Evolutionary conservation across 2,888 invertebrate species (phyloP).

Genomic region (Hydroisotoma schaefferi): DNA sequence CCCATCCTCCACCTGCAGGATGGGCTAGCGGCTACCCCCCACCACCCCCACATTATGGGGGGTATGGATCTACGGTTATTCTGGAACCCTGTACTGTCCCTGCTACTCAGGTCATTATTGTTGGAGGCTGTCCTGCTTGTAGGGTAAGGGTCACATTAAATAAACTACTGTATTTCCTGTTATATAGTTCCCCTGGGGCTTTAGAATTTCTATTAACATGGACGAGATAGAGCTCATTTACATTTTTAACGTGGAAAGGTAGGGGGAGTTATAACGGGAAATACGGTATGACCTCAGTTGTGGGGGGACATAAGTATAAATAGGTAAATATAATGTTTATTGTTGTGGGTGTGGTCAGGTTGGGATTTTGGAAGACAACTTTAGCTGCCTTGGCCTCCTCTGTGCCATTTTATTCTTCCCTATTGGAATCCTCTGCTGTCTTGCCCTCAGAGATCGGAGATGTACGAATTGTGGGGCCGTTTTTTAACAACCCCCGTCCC

Average conservation of each 20-base stretch:
- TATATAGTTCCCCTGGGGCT: no score
- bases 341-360: constrained; percentile 58
- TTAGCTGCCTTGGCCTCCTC: constrained; percentile 74
- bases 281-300: no score
- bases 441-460: constrained; percentile 75
- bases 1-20: constrained; percentile 19
- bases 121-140: constrained; percentile 85
- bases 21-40: constrained; percentile 20
- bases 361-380: constrained; percentile 81
- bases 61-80: constrained; percentile 38
- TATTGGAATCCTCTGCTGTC: constrained; percentile 78
- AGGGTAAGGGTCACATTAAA: constrained; percentile 62
- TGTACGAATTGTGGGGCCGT: constrained; percentile 81
- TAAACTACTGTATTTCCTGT: no score
- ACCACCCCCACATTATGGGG: constrained; percentile 21
- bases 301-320: neutral
- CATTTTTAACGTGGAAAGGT: no score
- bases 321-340: neutral
- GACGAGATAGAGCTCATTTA: no score
- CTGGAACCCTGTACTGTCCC: constrained; percentile 56
- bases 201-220: no score
- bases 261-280: no score
- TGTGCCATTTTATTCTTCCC: constrained; percentile 86
- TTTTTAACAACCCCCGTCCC: no score
- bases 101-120: constrained; percentile 72